A percentile compares a stretch with the other conserved stretches of the same genome.
These are phyloP conservation scores for Pandemis corylana DNA, from an alignment of 2,888 invertebrate species.

Conservation along the genomic window DNA sequence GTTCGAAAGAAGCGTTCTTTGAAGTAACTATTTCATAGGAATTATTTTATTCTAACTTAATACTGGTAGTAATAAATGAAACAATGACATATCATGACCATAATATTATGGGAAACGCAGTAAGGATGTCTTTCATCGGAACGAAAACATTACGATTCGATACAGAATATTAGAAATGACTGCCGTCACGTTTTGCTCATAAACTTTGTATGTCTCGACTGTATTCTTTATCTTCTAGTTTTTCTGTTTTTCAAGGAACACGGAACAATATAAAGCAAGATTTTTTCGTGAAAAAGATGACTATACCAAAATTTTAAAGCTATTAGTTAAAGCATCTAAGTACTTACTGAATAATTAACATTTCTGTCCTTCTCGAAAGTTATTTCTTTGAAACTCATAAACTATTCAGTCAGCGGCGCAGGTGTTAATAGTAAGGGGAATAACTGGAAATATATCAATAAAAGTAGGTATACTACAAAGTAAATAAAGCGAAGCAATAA, in stretches of 20 bases:
- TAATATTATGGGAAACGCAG: constrained; percentile 5
- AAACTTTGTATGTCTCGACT: constrained; percentile 16
- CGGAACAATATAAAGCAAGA: background rate
- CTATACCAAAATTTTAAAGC: background rate
- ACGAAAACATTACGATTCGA: constrained; percentile 18
- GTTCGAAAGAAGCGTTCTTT: background rate
- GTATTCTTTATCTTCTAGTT: background rate
- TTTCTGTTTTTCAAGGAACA: background rate
- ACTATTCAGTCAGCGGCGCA: constrained; percentile 24
- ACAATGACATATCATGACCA: background rate
- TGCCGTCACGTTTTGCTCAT: constrained; percentile 3
- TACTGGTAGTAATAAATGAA: background rate
- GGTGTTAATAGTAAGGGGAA: constrained; percentile 15
- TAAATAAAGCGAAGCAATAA: constrained; percentile 17
- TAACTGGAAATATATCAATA: constrained; percentile 4
- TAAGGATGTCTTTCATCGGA: constrained; percentile 17
- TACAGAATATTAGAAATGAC: constrained; percentile 4
- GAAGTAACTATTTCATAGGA: background rate
- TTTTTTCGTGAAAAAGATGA: background rate
- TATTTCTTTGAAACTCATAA: constrained; percentile 26
- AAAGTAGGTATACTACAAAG: no score
- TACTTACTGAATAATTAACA: background rate
- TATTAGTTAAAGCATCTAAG: background rate
- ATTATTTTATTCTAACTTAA: constrained; percentile 1
- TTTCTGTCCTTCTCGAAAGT: constrained; percentile 21